Evolutionary conservation across 2,113 vertebrate species (phyloP).

Genomic region (Puma concolor): DNA sequence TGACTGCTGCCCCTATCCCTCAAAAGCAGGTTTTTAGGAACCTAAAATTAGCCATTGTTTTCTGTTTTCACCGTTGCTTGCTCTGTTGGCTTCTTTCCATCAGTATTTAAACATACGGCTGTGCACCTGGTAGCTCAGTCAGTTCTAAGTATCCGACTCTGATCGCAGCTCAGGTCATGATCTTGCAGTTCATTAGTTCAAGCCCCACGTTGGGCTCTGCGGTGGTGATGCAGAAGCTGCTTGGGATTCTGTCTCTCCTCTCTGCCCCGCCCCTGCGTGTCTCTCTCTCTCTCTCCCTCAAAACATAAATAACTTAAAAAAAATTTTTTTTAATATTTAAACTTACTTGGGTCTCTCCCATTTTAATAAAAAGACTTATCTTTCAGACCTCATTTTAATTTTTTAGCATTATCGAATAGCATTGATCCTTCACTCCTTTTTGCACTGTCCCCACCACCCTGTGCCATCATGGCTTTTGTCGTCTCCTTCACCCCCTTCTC

Average conservation of each 20-base stretch:
- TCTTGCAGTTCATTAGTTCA: too few relatives aligned
- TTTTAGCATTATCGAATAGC: background rate
- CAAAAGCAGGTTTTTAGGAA: background rate
- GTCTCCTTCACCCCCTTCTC: background rate
- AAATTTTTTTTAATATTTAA: background rate
- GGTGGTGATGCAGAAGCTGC: too few relatives aligned
- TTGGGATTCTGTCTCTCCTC: too few relatives aligned
- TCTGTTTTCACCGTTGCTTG: constrained; percentile 10
- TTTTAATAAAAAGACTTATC: background rate
- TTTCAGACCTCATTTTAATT: background rate
- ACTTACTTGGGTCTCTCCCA: background rate
- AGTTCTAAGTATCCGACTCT: too few relatives aligned
- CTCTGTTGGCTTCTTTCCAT: background rate
- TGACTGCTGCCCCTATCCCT: too few relatives aligned
- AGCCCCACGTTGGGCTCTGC: too few relatives aligned
- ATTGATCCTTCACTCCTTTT: background rate
- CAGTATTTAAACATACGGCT: background rate
- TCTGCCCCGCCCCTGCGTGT: too few relatives aligned
- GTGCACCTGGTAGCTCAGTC: too few relatives aligned
- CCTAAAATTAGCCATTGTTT: background rate
- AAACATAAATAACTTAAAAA: too few relatives aligned
- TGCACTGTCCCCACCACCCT: background rate
- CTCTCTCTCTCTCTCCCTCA: too few relatives aligned
- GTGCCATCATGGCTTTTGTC: background rate
- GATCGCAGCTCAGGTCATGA: too few relatives aligned